Conservation (phyloP, 2,797 vertebrate species). For the Phoxinus dragarum region DNA sequence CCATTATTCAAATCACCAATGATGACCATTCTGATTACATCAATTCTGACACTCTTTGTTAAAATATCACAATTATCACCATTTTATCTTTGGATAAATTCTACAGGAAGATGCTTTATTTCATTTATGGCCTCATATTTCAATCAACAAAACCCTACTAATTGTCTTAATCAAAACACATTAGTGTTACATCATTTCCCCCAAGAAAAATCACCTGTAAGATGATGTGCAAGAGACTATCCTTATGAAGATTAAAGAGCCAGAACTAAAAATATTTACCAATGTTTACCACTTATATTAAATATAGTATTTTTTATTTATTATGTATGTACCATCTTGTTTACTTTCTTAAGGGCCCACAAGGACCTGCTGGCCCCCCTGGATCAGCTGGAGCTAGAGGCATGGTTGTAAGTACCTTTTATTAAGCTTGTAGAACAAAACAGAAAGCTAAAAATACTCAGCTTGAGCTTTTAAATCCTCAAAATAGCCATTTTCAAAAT, state of each 20-base stretch:
- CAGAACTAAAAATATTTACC: not conserved
- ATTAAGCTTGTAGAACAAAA: not conserved
- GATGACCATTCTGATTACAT: not conserved
- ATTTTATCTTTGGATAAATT: not conserved
- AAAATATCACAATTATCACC: not conserved
- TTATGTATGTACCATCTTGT: not conserved
- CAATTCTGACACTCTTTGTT: not conserved
- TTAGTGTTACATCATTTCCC: not conserved
- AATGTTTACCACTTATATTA: not conserved
- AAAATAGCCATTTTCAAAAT: slow-evolving; percentile 3
- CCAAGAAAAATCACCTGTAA: not conserved
- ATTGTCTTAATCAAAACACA: not conserved
- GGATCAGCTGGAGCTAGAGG: slow-evolving; percentile 92
- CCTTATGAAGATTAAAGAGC: not conserved
- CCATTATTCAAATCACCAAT: not conserved
- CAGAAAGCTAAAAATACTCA: not conserved
- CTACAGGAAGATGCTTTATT: too few relatives aligned
- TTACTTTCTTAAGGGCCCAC: slow-evolving; percentile 83
- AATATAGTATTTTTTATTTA: not conserved
- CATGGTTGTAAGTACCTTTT: slow-evolving; percentile 86
- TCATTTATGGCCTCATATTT: not conserved
- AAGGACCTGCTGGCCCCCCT: slow-evolving; percentile 91
- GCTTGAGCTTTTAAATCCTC: not conserved
- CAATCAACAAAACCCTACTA: not conserved
- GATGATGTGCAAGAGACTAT: not conserved